phyloP scores from a whole-genome alignment of 2,888 invertebrate genomes.

The Drosophila colorata region DNA sequence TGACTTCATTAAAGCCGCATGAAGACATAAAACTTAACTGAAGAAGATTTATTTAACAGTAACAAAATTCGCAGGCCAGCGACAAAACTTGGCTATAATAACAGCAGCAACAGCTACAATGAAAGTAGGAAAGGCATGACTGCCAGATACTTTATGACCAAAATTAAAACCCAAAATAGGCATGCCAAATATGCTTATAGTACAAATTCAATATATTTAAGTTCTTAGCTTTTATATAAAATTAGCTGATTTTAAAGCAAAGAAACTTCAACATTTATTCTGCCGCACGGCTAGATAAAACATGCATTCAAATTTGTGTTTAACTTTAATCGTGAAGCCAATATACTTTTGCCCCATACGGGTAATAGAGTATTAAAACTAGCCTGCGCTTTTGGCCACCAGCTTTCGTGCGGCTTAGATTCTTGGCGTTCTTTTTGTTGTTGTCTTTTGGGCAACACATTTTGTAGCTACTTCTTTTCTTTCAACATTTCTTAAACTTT shows the following conservation, averaged over 20 bases:
- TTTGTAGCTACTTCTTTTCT: slow-evolving; percentile 45
- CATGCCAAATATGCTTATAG: too few relatives aligned
- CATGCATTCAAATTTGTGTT: too few relatives aligned
- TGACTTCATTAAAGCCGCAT: slow-evolving; percentile 64
- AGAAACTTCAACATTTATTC: too few relatives aligned
- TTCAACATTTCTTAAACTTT: slow-evolving; percentile 33
- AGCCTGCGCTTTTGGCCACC: slow-evolving; percentile 35
- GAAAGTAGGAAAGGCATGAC: background rate
- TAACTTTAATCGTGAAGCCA: background rate
- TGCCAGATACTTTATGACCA: slow-evolving; percentile 4
- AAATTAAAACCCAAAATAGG: background rate
- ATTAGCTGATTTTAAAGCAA: too few relatives aligned
- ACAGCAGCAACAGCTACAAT: slow-evolving; percentile 8
- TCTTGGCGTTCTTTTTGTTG: slow-evolving; percentile 41
- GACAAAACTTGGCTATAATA: slow-evolving; percentile 50
- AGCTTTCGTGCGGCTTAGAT: slow-evolving; percentile 62
- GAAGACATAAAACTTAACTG: slow-evolving; percentile 62
- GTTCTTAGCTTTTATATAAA: too few relatives aligned
- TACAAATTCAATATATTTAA: too few relatives aligned
- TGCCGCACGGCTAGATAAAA: too few relatives aligned
- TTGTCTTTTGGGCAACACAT: slow-evolving; percentile 35
- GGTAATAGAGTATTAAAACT: slow-evolving; percentile 18
- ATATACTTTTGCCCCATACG: background rate
- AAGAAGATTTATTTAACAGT: slow-evolving; percentile 67
- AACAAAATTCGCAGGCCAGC: slow-evolving; percentile 57